Percentiles rank a stretch among this genome's conserved stretches.
Conservation (phyloP, 2,888 invertebrate species). For the Lamellibrachia satsuma region DNA sequence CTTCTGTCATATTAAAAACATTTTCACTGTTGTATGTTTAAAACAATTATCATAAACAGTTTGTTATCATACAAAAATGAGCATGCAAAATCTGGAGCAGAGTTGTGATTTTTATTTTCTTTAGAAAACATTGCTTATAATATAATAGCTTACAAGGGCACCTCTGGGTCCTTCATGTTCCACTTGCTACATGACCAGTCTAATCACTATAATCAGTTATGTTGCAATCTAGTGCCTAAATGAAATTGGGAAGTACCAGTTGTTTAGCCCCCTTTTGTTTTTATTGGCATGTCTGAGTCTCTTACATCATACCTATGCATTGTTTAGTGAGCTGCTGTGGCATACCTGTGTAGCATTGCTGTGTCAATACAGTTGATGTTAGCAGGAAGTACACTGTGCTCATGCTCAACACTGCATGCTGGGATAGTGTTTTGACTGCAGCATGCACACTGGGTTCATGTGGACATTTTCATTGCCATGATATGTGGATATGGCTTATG, state of each 20-base stretch:
- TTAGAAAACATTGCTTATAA: too few relatives aligned
- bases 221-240: not conserved
- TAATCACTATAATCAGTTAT: not conserved
- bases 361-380: not conserved
- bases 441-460: not conserved
- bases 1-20: too few relatives aligned
- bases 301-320: not conserved
- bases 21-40: too few relatives aligned
- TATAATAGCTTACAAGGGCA: too few relatives aligned
- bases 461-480: not conserved
- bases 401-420: not conserved
- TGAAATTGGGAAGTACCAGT: not conserved
- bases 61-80: too few relatives aligned
- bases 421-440: constrained; percentile 17
- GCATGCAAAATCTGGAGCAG: too few relatives aligned
- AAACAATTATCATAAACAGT: too few relatives aligned
- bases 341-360: not conserved
- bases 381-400: not conserved
- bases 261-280: not conserved
- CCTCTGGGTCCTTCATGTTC: too few relatives aligned
- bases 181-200: not conserved
- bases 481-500: constrained; percentile 1
- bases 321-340: not conserved
- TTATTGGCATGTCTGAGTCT: not conserved
- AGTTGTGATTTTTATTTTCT: too few relatives aligned